phyloP scores from a whole-genome alignment of 2,888 invertebrate species.

The Ernsta delagoae region DNA sequence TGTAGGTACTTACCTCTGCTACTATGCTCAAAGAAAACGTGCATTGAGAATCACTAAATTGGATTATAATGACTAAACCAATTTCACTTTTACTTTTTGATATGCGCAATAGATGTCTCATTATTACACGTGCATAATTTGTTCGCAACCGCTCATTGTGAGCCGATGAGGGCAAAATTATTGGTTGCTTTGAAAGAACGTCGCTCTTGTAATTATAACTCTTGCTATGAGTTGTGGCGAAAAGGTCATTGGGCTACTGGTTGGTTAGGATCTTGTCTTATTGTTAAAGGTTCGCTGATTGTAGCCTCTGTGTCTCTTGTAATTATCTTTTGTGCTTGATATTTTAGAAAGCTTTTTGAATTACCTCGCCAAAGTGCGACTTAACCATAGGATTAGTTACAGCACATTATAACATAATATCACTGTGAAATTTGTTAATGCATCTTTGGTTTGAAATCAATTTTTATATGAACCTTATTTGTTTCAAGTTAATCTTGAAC shows the following conservation, averaged over 20 bases:
- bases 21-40: neutral
- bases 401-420: too few species aligned
- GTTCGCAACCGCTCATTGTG: slow-evolving; percentile 43
- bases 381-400: too few species aligned
- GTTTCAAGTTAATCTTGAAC: too few species aligned
- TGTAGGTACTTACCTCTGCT: too few species aligned
- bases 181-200: slow-evolving; percentile 56
- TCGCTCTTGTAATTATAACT: slow-evolving; percentile 56
- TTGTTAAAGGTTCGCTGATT: neutral
- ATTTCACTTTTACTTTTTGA: slow-evolving; percentile 35
- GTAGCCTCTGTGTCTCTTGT: neutral
- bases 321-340: neutral
- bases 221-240: slow-evolving; percentile 47
- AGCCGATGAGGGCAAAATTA: slow-evolving; percentile 46
- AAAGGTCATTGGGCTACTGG: slow-evolving; percentile 34
- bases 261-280: slow-evolving; percentile 7
- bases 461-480: too few species aligned
- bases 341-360: neutral
- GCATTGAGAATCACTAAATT: slow-evolving; percentile 25
- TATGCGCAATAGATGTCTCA: slow-evolving; percentile 30
- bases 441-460: too few species aligned
- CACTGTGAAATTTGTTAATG: too few species aligned
- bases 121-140: slow-evolving; percentile 40
- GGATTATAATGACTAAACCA: slow-evolving; percentile 23
- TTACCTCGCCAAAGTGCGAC: too few species aligned